Conservation (phyloP, 1,140 invertebrate genomes). For the Drosophila ambigua region DNA sequence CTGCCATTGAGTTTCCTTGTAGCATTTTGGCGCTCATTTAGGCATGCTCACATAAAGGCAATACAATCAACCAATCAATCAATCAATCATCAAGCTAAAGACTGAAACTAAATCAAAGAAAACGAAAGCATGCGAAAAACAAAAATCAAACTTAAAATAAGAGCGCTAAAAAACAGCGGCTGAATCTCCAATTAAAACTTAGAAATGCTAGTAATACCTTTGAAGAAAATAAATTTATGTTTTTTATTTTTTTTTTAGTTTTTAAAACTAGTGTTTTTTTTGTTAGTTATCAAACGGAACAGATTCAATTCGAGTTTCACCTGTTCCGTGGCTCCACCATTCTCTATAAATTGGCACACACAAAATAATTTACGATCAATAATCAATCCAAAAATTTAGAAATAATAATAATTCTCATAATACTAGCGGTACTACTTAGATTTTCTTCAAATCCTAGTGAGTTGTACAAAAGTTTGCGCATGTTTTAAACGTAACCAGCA, state of each 20-base stretch:
- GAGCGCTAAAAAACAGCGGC: too few species aligned
- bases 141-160: slow-evolving; percentile 18
- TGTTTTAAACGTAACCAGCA: slow-evolving; percentile 66
- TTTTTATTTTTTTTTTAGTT: slow-evolving; percentile 6
- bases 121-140: slow-evolving; percentile 54
- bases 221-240: slow-evolving; percentile 21
- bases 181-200: slow-evolving; percentile 6
- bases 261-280: slow-evolving; percentile 2
- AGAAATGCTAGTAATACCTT: neutral
- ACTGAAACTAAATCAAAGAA: slow-evolving; percentile 27
- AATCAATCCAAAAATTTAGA: slow-evolving; percentile 12
- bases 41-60: slow-evolving; percentile 49
- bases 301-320: slow-evolving; percentile 26
- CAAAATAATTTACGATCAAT: slow-evolving; percentile 1
- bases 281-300: slow-evolving; percentile 5
- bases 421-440: slow-evolving; percentile 66
- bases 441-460: slow-evolving; percentile 73
- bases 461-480: slow-evolving; percentile 79
- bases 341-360: slow-evolving; percentile 47
- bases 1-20: slow-evolving; percentile 43
- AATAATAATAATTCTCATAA: slow-evolving; percentile 36
- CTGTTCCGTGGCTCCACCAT: slow-evolving; percentile 36
- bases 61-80: slow-evolving; percentile 14
- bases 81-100: slow-evolving; percentile 21
- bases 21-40: slow-evolving; percentile 40